A percentile compares a stretch with the other conserved stretches of the same genome.
Evolutionary conservation across 2,797 vertebrate species (phyloP).

Genomic region (Meda fulgida): DNA sequence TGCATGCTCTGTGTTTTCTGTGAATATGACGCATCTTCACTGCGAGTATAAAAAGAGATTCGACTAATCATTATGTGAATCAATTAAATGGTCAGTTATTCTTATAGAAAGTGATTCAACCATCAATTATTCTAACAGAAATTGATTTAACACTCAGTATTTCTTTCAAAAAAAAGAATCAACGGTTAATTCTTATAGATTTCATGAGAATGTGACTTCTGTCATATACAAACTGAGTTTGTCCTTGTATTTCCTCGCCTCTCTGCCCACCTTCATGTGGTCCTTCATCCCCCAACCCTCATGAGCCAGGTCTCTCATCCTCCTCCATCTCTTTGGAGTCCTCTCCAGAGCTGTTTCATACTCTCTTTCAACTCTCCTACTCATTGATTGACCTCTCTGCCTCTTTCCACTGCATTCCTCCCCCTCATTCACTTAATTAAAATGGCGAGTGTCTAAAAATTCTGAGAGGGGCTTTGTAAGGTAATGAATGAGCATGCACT

Average conservation of each 20-base stretch:
- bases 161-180: constrained; percentile 8
- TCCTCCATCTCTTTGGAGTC: constrained; percentile 37
- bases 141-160: neutral
- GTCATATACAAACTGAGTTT: neutral
- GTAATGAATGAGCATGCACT: constrained; percentile 40
- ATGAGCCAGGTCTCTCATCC: constrained; percentile 34
- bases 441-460: constrained; percentile 26
- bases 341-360: constrained; percentile 36
- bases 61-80: constrained; percentile 17
- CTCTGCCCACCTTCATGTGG: constrained; percentile 1
- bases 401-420: constrained; percentile 49
- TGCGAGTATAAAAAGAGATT: neutral
- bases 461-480: constrained; percentile 40
- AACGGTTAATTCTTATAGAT: neutral
- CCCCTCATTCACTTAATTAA: constrained; percentile 52
- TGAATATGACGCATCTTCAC: neutral
- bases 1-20: neutral
- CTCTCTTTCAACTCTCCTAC: constrained; percentile 37
- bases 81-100: constrained; percentile 32
- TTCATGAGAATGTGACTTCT: neutral
- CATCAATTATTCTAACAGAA: constrained; percentile 14
- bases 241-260: constrained; percentile 11
- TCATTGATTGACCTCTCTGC: constrained; percentile 51
- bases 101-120: constrained; percentile 33
- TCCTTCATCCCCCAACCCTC: constrained; percentile 5